Evolutionary conservation across 2,888 invertebrate species (phyloP).

Genomic region (Phorcus lineatus): DNA sequence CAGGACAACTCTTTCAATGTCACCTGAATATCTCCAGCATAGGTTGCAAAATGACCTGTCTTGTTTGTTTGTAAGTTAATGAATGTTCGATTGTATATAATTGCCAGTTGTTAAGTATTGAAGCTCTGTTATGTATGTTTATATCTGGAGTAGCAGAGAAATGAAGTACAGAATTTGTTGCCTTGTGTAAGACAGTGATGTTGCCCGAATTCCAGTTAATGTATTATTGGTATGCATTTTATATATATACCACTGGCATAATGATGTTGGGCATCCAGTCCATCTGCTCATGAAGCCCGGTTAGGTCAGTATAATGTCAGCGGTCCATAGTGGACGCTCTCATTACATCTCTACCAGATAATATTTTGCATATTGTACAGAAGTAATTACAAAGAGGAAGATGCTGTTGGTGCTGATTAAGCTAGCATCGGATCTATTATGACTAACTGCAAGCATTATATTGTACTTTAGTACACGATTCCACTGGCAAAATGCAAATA

Average conservation of each 20-base stretch:
- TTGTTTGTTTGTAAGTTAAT: not conserved
- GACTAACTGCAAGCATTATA: not conserved
- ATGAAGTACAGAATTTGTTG: too few relatives aligned
- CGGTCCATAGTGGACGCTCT: not conserved
- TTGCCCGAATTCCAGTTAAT: not conserved
- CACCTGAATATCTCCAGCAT: too few relatives aligned
- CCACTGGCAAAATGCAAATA: too few relatives aligned
- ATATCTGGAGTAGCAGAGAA: too few relatives aligned
- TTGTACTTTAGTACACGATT: not conserved
- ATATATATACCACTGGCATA: not conserved
- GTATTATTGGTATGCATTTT: conserved; percentile 7
- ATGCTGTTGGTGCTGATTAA: not conserved
- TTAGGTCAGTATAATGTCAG: not conserved
- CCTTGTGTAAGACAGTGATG: too few relatives aligned
- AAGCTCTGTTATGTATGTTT: not conserved
- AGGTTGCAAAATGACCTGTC: not conserved
- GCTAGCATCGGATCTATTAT: not conserved
- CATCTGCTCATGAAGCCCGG: not conserved
- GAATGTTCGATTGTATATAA: not conserved
- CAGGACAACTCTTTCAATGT: too few relatives aligned
- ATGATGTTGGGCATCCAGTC: not conserved
- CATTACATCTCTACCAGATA: not conserved
- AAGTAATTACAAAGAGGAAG: not conserved
- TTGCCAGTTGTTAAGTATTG: not conserved
- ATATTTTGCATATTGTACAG: conserved; percentile 15